Evolutionary conservation across 1,140 invertebrate genomes (phyloP).

Genomic region (Micrasema minimum): DNA sequence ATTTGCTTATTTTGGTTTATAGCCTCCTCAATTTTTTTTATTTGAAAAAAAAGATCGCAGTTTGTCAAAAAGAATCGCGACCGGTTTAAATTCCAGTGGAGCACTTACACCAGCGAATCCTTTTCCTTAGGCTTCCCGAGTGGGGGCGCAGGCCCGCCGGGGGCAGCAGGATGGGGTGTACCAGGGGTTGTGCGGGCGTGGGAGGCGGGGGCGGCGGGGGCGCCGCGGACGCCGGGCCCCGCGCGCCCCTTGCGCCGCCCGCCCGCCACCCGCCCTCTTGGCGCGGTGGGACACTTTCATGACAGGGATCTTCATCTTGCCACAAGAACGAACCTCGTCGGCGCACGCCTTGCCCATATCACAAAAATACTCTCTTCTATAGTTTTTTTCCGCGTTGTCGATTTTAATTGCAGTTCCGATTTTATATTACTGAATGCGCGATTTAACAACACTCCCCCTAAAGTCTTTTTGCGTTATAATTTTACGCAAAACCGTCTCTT

Average conservation of each 20-base stretch:
- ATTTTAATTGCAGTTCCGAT: no score
- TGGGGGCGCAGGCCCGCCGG: background rate
- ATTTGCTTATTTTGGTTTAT: no score
- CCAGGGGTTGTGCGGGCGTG: background rate
- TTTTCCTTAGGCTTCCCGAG: slow-evolving; percentile 20
- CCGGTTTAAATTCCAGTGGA: no score
- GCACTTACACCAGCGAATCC: slow-evolving; percentile 42
- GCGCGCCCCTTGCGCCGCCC: background rate
- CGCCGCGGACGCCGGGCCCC: background rate
- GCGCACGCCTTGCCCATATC: slow-evolving; percentile 31
- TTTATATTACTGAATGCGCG: no score
- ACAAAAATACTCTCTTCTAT: no score
- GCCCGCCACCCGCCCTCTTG: background rate
- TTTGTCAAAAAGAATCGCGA: no score
- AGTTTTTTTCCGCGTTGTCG: no score
- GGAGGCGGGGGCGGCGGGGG: background rate
- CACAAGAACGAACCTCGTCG: background rate
- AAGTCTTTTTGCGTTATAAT: background rate
- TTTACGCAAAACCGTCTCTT: no score
- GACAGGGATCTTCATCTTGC: slow-evolving; percentile 6
- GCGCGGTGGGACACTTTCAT: slow-evolving; percentile 2
- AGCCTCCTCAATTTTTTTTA: no score
- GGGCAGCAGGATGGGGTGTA: background rate
- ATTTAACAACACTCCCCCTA: no score
- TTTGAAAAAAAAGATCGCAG: no score